Percentiles rank a stretch among this genome's conserved stretches.
phyloP scores from a whole-genome alignment of 2,888 invertebrate species.

The Polia nebulosa region DNA sequence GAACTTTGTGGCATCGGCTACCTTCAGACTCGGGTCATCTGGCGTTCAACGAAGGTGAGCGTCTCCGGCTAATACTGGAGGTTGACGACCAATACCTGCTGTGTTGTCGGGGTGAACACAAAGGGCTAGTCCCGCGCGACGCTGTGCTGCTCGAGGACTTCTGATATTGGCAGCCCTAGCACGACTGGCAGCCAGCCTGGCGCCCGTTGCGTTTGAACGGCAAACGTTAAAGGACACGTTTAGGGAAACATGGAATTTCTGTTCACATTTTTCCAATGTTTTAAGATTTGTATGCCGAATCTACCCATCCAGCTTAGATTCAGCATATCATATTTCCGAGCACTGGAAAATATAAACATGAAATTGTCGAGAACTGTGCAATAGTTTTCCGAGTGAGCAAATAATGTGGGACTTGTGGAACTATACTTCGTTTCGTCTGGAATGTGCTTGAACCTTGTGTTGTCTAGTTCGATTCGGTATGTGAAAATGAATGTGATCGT shows the following conservation, averaged over 20 bases:
- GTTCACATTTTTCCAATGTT: constrained; percentile 24
- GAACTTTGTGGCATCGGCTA: constrained; percentile 93
- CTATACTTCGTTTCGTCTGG: constrained; percentile 48
- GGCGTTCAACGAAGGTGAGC: constrained; percentile 94
- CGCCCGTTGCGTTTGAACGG: constrained; percentile 80
- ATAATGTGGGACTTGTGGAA: constrained; percentile 39
- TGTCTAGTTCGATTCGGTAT: constrained; percentile 65
- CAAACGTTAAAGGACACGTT: constrained; percentile 56
- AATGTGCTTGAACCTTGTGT: constrained; percentile 65
- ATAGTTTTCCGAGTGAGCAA: constrained; percentile 56
- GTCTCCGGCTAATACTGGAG: constrained; percentile 93
- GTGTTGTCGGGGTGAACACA: constrained; percentile 94
- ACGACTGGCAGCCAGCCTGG: constrained; percentile 87
- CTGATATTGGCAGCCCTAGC: constrained; percentile 88
- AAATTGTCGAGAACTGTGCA: constrained; percentile 55
- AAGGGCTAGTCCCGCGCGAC: constrained; percentile 94
- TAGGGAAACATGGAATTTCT: constrained; percentile 27
- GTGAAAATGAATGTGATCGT: constrained; percentile 63
- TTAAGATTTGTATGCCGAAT: constrained; percentile 31
- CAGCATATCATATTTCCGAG: constrained; percentile 16
- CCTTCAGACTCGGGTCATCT: constrained; percentile 95
- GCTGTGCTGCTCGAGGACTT: constrained; percentile 91
- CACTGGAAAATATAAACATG: constrained; percentile 30
- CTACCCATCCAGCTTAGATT: constrained; percentile 12
- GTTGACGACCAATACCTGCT: constrained; percentile 94